Evolutionary conservation across 2,888 invertebrate genomes (phyloP).

Genomic region (Herminia tarsipennalis): DNA sequence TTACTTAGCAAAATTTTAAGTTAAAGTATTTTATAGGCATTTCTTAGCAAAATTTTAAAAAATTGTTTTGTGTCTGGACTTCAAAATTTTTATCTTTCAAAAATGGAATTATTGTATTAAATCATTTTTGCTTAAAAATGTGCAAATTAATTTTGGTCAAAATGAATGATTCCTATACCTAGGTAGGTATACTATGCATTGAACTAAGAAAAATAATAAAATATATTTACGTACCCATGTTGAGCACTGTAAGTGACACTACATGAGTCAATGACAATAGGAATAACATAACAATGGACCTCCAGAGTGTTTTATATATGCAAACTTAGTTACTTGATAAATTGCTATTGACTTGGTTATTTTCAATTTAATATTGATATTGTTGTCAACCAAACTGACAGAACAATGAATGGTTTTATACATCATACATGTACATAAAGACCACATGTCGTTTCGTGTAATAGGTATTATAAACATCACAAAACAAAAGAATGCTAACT

Average conservation of each 20-base stretch:
- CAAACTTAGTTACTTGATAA: slow-evolving; percentile 40
- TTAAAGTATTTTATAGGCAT: too few species aligned
- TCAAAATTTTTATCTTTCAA: too few species aligned
- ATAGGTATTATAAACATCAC: slow-evolving; percentile 38
- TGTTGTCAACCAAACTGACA: slow-evolving; percentile 52
- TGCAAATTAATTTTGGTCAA: too few species aligned
- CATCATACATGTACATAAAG: slow-evolving; percentile 43
- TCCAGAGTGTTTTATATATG: slow-evolving; percentile 27
- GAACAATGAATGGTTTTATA: slow-evolving; percentile 55
- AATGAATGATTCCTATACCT: too few species aligned
- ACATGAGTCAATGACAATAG: slow-evolving; percentile 31
- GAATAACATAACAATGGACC: slow-evolving; percentile 21
- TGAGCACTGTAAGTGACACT: slow-evolving; percentile 16
- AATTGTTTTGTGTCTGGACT: too few species aligned
- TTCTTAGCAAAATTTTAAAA: too few species aligned
- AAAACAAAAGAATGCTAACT: slow-evolving; percentile 29
- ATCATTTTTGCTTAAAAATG: too few species aligned
- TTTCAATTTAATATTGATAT: slow-evolving; percentile 53
- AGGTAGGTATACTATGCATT: too few species aligned
- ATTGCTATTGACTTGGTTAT: slow-evolving; percentile 39
- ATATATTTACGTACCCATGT: neutral
- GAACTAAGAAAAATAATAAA: too few species aligned
- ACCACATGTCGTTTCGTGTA: slow-evolving; percentile 47
- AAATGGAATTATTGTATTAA: too few species aligned
- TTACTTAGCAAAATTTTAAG: too few species aligned